Conservation (phyloP, 2,113 vertebrate genomes). For the human (Homo sapiens) region GRCh38 chr6:130938001-130938500, state of each 20-base stretch:
- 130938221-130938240: not conserved
- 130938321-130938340: conserved; percentile 21
- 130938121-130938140: not conserved
- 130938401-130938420: not conserved
- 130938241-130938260: not conserved
- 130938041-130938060: not conserved
- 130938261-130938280: not conserved
- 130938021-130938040: not conserved
- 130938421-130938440: not conserved
- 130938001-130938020: not conserved
- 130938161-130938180: not conserved
- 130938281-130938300: not conserved
- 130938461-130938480: not conserved
- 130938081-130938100: not conserved
- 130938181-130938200: conserved; percentile 12
- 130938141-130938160: not conserved
- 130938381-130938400: conserved; percentile 18
- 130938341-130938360: not conserved
- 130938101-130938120: not conserved
- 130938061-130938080: not conserved
- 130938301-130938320: conserved; percentile 32
- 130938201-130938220: conserved; percentile 7
- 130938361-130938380: conserved; percentile 26
- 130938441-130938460: not conserved
- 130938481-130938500: not conserved